These are phyloP conservation scores for Nerophis ophidion DNA, from an alignment of 2,113 vertebrate genomes.

Conservation along the genomic window DNA sequence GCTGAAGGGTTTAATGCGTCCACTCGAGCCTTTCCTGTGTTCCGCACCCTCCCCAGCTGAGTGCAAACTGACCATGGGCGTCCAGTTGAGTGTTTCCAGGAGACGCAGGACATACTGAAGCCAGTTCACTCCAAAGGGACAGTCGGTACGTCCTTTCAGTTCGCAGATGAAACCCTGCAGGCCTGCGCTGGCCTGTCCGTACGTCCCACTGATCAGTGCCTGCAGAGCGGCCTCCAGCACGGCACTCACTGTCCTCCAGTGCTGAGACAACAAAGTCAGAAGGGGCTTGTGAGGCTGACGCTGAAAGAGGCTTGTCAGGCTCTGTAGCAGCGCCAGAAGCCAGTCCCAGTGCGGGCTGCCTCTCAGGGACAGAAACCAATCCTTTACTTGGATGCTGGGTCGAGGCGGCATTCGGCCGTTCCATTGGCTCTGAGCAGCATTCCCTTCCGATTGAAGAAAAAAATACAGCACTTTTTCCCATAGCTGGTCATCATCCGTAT, in stretches of 20 bases:
- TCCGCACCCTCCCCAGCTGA: conserved; percentile 53
- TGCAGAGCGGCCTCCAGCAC: conserved; percentile 76
- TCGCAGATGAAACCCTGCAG: conserved; percentile 76
- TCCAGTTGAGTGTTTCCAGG: conserved; percentile 80
- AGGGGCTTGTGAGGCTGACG: conserved; percentile 70
- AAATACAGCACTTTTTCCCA: conserved; percentile 73
- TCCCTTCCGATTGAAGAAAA: conserved; percentile 68
- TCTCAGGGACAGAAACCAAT: conserved; percentile 80
- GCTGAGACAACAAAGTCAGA: conserved; percentile 75
- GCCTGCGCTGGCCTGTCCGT: conserved; percentile 69
- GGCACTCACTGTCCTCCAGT: conserved; percentile 79
- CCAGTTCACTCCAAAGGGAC: conserved; percentile 75
- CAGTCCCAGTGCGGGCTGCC: conserved; percentile 82
- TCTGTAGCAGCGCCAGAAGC: conserved; percentile 76
- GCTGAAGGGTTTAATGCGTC: conserved; percentile 70
- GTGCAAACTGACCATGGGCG: conserved; percentile 77
- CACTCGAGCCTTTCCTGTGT: conserved; percentile 39
- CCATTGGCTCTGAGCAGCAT: conserved; percentile 57
- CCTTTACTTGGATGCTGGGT: conserved; percentile 75
- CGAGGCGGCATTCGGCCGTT: conserved; percentile 63
- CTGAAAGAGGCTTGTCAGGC: conserved; percentile 71
- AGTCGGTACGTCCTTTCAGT: conserved; percentile 75
- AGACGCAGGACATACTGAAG: conserved; percentile 74
- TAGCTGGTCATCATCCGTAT: conserved; percentile 60
- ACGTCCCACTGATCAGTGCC: conserved; percentile 74